A percentile compares a stretch with the other conserved stretches of the same genome.
phyloP scores from a whole-genome alignment of 2,888 invertebrate species.

The Nomada hirtipes region DNA sequence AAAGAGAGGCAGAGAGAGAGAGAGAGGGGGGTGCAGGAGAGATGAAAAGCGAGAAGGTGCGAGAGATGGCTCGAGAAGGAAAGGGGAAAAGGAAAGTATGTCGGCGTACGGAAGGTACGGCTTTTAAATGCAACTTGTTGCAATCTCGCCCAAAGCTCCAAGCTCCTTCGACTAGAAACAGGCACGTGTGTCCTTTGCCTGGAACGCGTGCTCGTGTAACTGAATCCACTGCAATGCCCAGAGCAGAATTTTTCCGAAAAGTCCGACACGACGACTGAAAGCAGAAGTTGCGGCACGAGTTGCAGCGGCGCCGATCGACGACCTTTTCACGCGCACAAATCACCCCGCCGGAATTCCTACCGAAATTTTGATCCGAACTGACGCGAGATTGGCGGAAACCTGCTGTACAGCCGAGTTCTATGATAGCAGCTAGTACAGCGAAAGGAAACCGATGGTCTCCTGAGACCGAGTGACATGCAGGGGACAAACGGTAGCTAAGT shows the following conservation, averaged over 20 bases:
- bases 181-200: slow-evolving; percentile 43
- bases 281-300: background rate
- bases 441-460: background rate
- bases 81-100: slow-evolving; percentile 52
- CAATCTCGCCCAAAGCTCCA: slow-evolving; percentile 68
- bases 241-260: no score
- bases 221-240: background rate
- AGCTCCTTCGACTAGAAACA: slow-evolving; percentile 41
- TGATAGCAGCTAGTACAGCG: background rate
- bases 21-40: background rate
- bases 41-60: slow-evolving; percentile 8
- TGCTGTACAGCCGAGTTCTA: background rate
- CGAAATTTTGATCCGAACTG: no score
- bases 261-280: background rate
- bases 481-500: slow-evolving; percentile 30
- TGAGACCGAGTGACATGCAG: background rate
- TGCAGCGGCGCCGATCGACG: background rate
- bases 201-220: slow-evolving; percentile 5
- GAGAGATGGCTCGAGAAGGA: slow-evolving; percentile 1
- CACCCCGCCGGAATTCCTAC: no score
- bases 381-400: background rate
- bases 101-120: slow-evolving; percentile 59
- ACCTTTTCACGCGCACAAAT: no score
- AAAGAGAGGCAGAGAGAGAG: background rate
- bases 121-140: slow-evolving; percentile 80